Conservation (phyloP, 2,113 vertebrate species). For the Coreoperca whiteheadi region DNA sequence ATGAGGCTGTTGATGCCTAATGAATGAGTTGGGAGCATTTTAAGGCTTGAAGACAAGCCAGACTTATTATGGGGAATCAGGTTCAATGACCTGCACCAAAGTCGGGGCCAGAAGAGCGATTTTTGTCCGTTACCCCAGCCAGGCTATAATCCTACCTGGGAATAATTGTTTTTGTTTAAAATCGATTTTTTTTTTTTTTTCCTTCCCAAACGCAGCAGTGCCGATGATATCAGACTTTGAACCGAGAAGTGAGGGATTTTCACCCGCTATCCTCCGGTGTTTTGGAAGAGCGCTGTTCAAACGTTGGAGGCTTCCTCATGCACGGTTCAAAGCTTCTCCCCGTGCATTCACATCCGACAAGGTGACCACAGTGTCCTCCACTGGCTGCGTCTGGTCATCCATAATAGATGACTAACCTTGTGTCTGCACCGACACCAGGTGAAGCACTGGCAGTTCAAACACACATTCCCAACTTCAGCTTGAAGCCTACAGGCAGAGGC, state of each 20-base stretch:
- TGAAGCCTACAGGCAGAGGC: constrained; percentile 29
- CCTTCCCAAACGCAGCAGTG: background rate
- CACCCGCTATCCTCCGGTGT: background rate
- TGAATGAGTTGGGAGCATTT: constrained; percentile 53
- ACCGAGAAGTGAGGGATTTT: background rate
- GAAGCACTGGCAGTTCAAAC: constrained; percentile 61
- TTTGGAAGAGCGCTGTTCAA: constrained; percentile 6
- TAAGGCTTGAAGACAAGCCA: constrained; percentile 65
- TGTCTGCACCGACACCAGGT: constrained; percentile 57
- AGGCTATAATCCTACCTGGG: background rate
- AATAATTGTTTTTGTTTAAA: no score
- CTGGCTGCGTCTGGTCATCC: constrained; percentile 56
- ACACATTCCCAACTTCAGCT: constrained; percentile 45
- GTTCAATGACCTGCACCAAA: constrained; percentile 59
- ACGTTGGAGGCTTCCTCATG: constrained; percentile 28
- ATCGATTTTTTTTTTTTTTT: constrained; percentile 13
- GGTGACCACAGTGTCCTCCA: constrained; percentile 70
- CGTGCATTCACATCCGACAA: constrained; percentile 52
- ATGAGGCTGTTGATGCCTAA: constrained; percentile 44
- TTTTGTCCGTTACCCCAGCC: constrained; percentile 3
- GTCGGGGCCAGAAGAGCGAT: constrained; percentile 18
- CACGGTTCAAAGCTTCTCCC: constrained; percentile 47
- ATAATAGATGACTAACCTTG: constrained; percentile 77
- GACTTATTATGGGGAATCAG: constrained; percentile 41
- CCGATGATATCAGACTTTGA: background rate